Evolutionary conservation across 2,888 invertebrate species (phyloP), one percentile per base, ranked within the genome.

Genomic region (Seira musarum): DNA sequence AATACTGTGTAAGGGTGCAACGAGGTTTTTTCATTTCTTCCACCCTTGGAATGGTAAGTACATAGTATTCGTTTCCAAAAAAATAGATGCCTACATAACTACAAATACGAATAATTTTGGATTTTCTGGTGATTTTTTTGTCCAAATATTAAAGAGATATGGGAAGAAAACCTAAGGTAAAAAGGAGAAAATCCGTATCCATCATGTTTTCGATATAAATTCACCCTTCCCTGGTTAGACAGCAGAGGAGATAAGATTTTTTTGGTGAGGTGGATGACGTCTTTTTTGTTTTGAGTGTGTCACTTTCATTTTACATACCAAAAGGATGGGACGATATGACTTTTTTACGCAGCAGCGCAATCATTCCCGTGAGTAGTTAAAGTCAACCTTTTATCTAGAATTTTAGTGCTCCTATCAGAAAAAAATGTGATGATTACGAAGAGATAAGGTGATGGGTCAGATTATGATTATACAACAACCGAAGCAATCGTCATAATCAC

Each of bases 391-490:
- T 53, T 53, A 53, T 53, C 53, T 53, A 53, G n/a, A 8, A 17
- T 53, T 53, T 53, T 53, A 53, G 53, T 53, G 53, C 53, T 65
- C 75, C 8, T 57, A 72, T 67, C 65, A 24, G 65, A 35, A 49
- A n/a, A 73, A 21, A 74, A 64, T 46, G 67, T 35, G 70, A 74
- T 69, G 69, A 80, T 74, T 80, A 70, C 22, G 6, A 13, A 5
- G 40, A 80, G 80, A 80, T 80, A 74, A 80, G 65, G 80, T 74
- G 80, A 80, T 80, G 74, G 65, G 64, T 74, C 60, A 66, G 74
- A 80, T 80, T 49, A 74, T 80, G 69, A 74, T 70, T 74, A 74
- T 66, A 70, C 53, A 64, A 49, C 22, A 49, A 68, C 68, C 67
- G 79, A 61, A 61, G 40, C 35, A 65, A 53, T 53, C 53, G 60